Base-by-base conservation (phyloP, 2,888 invertebrate genomes). In the Agrotis clavis region DNA sequence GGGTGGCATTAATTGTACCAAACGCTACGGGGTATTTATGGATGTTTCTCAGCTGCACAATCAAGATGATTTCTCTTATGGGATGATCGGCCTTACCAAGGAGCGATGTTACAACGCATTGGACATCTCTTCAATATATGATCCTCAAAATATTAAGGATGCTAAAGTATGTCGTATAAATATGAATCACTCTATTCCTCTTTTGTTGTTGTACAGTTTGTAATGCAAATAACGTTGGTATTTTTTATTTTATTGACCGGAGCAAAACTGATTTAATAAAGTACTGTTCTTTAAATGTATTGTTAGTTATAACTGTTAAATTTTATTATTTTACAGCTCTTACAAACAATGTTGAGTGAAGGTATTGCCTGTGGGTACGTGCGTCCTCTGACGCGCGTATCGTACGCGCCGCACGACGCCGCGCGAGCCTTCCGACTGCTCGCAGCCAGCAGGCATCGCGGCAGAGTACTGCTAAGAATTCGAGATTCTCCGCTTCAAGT, bases 281-380 rank as follows among this genome's bases (percentile, higher is more conserved):
- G 18, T 25, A 25, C 35, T 0, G 16, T 21, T 41, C 4, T 50
- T 25, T 5, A 14, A 9, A 45, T 51, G 19, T 14, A 19, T 13
- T 35, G 6, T 13, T 35, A 13, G 1, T n/a, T 41, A 1, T 2
- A 41, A 41, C 41, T 41, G 41, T 11, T 11, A 9, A 35, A 41
- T 41, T 41, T 41, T 11, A 11, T 41, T 35, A 13, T 67, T 18
- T 80, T 67, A 9, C 83, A 92, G 91, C 69, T 61, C 5, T 57
- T 94, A 16, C 92, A 90, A 48, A 7, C 41, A 1, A 71, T 92
- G 77, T 61, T 94, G 35, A 87, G 87, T 21, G 91, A 92, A 13
- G 94, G 94, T 4, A 93, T 94, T 41, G 68, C 81, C 0, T 82
- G 77, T 0, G 94, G 94, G 0, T 91, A 88, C 72, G 93, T 94